Evolutionary conservation across 2,797 vertebrate species (phyloP).

Genomic region (Champsocephalus gunnari): DNA sequence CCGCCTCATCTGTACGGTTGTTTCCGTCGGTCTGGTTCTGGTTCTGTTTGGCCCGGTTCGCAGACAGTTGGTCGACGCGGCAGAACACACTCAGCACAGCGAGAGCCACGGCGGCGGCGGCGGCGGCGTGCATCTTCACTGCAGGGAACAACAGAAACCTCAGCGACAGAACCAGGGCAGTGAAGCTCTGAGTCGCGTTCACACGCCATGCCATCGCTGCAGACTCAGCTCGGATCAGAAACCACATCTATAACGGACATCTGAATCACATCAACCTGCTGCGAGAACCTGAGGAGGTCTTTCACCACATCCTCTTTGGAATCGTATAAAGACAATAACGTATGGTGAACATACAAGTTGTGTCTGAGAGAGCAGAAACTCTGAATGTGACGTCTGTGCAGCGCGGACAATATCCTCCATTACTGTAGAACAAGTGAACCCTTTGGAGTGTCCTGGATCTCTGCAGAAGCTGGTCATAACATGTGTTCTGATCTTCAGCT

Average conservation of each 20-base stretch:
- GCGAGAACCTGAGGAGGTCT: conserved; percentile 36
- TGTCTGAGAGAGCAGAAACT: conserved; percentile 8
- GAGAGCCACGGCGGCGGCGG: conserved; percentile 82
- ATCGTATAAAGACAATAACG: conserved; percentile 6
- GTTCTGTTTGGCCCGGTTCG: conserved; percentile 85
- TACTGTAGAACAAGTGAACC: no score
- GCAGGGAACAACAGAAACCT: not conserved
- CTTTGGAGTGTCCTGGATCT: no score
- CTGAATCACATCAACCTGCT: conserved; percentile 63
- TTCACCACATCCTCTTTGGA: conserved; percentile 32
- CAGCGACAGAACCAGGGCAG: conserved; percentile 1
- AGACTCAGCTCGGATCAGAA: conserved; percentile 38
- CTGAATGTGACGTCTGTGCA: not conserved
- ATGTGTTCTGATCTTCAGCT: no score
- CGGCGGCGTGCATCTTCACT: conserved; percentile 81
- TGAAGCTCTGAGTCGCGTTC: conserved; percentile 45
- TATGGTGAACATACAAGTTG: not conserved
- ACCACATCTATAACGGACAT: conserved; percentile 52
- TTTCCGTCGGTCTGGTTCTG: conserved; percentile 58
- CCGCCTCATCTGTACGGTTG: conserved; percentile 44
- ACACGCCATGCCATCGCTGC: conserved; percentile 38
- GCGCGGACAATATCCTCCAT: no score
- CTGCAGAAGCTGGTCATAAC: no score
- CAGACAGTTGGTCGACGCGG: conserved; percentile 86
- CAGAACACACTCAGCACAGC: conserved; percentile 85